These are phyloP conservation scores for Thamnophis elegans DNA, from an alignment of 2,797 vertebrate species.

Conservation along the genomic window DNA sequence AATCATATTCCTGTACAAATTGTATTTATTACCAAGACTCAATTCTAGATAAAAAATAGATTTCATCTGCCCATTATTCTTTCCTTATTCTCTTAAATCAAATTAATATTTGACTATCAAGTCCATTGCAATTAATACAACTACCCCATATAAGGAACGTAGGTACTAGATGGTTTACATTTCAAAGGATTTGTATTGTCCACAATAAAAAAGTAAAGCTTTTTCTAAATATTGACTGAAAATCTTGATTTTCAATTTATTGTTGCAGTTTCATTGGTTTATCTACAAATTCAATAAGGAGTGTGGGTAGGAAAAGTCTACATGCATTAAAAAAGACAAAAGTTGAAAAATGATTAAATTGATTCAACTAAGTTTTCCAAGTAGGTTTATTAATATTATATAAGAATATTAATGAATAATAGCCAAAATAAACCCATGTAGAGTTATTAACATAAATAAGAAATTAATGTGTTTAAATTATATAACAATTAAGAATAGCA, in stretches of 20 bases:
- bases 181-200: conserved; percentile 1
- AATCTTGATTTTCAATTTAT: neutral
- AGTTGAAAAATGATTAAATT: conserved; percentile 18
- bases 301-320: neutral
- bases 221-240: neutral
- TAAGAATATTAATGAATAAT: conserved; percentile 18
- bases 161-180: neutral
- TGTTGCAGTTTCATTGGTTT: neutral
- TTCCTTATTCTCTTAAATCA: neutral
- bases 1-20: conserved; percentile 20
- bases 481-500: neutral
- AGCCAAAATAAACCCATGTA: conserved; percentile 20
- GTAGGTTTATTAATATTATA: conserved; percentile 33
- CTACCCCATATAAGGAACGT: neutral
- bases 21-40: neutral
- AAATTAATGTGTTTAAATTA: neutral
- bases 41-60: neutral
- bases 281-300: neutral
- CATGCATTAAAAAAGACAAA: neutral
- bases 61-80: neutral
- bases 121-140: neutral
- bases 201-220: neutral
- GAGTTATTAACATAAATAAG: conserved; percentile 2
- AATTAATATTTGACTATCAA: neutral
- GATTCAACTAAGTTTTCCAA: conserved; percentile 15